phyloP scores from a whole-genome alignment of 2,797 vertebrate genomes.

The Borostomias antarcticus region DNA sequence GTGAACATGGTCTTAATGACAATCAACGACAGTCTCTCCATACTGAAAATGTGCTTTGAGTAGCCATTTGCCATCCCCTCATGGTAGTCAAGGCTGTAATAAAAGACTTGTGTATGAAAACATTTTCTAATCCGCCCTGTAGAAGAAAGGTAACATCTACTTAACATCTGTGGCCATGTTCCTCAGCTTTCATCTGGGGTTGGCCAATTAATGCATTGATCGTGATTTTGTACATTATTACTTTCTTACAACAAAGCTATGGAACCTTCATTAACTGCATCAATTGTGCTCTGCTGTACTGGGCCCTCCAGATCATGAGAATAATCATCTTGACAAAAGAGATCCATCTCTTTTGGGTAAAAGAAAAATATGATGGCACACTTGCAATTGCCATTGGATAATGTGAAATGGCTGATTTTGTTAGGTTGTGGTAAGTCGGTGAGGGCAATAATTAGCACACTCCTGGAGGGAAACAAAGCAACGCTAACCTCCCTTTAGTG shows the following conservation, averaged over 20 bases:
- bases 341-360: constrained; percentile 36
- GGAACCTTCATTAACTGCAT: constrained; percentile 31
- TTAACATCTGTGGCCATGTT: constrained; percentile 8
- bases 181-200: background rate
- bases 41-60: constrained; percentile 41
- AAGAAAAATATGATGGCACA: constrained; percentile 28
- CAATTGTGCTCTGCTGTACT: constrained; percentile 22
- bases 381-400: constrained; percentile 30
- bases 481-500: constrained; percentile 20
- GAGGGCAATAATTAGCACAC: constrained; percentile 44
- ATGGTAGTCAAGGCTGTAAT: too few relatives aligned
- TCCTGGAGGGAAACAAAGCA: constrained; percentile 30
- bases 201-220: too few relatives aligned
- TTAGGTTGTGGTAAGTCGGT: constrained; percentile 37
- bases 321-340: constrained; percentile 43
- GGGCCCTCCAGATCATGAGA: constrained; percentile 29
- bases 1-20: constrained; percentile 26
- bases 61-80: constrained; percentile 39
- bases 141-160: constrained; percentile 2
- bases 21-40: constrained; percentile 20
- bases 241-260: background rate
- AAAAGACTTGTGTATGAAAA: too few relatives aligned
- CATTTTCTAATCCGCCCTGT: constrained; percentile 35
- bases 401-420: constrained; percentile 32
- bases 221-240: too few relatives aligned